These are phyloP conservation scores for Indri indri DNA, from an alignment of 2,113 vertebrate genomes.

Conservation along the genomic window DNA sequence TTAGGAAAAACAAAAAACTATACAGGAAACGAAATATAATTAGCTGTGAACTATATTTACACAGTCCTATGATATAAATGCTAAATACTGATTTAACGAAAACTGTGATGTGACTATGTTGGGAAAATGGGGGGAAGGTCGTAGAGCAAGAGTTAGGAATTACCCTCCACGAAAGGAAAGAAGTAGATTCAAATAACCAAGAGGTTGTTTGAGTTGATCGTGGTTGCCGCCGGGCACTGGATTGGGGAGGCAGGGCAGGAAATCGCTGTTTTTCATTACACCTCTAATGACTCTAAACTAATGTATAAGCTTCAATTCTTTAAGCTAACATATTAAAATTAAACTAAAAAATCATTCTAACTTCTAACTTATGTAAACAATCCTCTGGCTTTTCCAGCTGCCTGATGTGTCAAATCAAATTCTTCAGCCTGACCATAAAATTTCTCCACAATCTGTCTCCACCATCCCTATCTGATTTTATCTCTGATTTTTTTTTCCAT, in stretches of 20 bases:
- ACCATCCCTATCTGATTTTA: neutral
- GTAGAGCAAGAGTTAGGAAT: neutral
- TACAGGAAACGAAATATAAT: neutral
- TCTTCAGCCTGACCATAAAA: neutral
- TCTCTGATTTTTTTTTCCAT: neutral
- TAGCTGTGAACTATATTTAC: neutral
- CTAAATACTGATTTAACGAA: neutral
- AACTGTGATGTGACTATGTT: neutral
- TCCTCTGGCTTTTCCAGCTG: neutral
- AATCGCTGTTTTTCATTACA: neutral
- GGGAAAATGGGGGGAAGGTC: neutral
- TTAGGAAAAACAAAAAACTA: neutral
- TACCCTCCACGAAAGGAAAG: neutral
- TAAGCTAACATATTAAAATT: neutral
- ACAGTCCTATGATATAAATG: neutral
- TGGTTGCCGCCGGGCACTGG: neutral
- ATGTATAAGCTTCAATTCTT: neutral
- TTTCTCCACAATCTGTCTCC: neutral
- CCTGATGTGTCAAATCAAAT: neutral
- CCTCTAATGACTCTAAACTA: neutral
- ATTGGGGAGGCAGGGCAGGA: neutral
- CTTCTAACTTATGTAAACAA: neutral
- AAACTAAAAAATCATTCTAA: neutral
- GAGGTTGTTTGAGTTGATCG: neutral
- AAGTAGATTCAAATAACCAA: neutral